Conservation (phyloP, 2,888 invertebrate genomes). For the Automeris io region DNA sequence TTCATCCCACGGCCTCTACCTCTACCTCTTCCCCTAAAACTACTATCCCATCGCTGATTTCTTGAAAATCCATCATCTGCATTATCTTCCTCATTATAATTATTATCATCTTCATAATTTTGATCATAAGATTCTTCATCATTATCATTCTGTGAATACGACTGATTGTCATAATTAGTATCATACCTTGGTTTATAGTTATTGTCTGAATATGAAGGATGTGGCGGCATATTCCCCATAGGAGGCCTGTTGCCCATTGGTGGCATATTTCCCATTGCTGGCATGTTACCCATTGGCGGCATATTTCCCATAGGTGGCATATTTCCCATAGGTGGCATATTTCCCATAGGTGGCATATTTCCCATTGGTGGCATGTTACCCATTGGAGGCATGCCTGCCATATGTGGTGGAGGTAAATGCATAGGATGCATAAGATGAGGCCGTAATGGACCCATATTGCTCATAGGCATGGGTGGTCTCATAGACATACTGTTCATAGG, state of each 20-base stretch:
- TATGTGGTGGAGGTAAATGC: slow-evolving; percentile 18
- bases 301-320: slow-evolving; percentile 21
- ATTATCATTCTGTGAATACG: slow-evolving; percentile 49
- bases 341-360: slow-evolving; percentile 30
- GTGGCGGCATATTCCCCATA: slow-evolving; percentile 36
- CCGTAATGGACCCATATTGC: slow-evolving; percentile 27
- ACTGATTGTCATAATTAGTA: slow-evolving; percentile 46
- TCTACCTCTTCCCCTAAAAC: slow-evolving; percentile 51
- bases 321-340: slow-evolving; percentile 23
- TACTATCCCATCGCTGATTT: slow-evolving; percentile 57
- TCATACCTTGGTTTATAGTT: slow-evolving; percentile 59
- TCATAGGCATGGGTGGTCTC: slow-evolving; percentile 19
- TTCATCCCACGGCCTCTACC: slow-evolving; percentile 61
- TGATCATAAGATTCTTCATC: slow-evolving; percentile 44
- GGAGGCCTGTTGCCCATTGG: slow-evolving; percentile 30
- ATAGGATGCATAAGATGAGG: slow-evolving; percentile 18
- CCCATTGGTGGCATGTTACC: slow-evolving; percentile 35
- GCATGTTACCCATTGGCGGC: slow-evolving; percentile 33
- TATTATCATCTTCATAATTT: slow-evolving; percentile 45
- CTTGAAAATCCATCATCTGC: slow-evolving; percentile 39
- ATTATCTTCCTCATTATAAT: slow-evolving; percentile 44
- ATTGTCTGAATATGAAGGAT: slow-evolving; percentile 53
- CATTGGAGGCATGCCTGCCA: slow-evolving; percentile 20
- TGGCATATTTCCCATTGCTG: slow-evolving; percentile 28
- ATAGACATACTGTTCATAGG: slow-evolving; percentile 15